phyloP scores from a whole-genome alignment of 2,113 vertebrate species.

The Scalopus aquaticus region DNA sequence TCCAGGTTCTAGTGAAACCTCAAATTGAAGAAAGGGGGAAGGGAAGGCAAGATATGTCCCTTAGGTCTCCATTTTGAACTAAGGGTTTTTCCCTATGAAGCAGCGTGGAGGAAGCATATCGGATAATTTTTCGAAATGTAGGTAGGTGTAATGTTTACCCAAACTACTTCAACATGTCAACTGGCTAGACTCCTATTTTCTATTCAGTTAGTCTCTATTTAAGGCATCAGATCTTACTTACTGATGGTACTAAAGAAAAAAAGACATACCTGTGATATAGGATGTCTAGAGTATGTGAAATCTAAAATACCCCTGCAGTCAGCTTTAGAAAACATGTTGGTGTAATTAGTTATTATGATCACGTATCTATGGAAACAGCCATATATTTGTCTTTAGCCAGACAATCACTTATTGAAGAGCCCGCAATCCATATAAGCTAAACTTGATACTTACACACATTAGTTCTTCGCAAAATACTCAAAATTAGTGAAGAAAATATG shows the following conservation, averaged over 20 bases:
- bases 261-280: not conserved
- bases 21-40: not conserved
- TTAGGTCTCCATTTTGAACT: not conserved
- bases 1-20: not conserved
- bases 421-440: not conserved
- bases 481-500: not conserved
- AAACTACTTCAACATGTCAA: not conserved
- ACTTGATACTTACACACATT: not conserved
- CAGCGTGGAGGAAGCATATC: not conserved
- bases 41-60: not conserved
- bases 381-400: slow-evolving; percentile 72
- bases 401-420: slow-evolving; percentile 62
- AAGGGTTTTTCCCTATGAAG: not conserved
- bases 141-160: not conserved
- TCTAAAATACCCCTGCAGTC: slow-evolving; percentile 49
- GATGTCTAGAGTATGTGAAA: slow-evolving; percentile 8
- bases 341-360: slow-evolving; percentile 66
- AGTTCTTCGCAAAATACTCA: not conserved
- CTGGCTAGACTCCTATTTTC: not conserved
- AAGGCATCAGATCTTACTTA: slow-evolving; percentile 32
- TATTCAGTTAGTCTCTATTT: slow-evolving; percentile 26
- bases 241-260: not conserved
- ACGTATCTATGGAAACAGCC: slow-evolving; percentile 77
- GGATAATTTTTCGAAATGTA: not conserved
- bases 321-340: slow-evolving; percentile 40